Evolutionary conservation across 2,797 vertebrate species (phyloP), one percentile per base, ranked within the genome.

Genomic region (Crenichthys baileyi): DNA sequence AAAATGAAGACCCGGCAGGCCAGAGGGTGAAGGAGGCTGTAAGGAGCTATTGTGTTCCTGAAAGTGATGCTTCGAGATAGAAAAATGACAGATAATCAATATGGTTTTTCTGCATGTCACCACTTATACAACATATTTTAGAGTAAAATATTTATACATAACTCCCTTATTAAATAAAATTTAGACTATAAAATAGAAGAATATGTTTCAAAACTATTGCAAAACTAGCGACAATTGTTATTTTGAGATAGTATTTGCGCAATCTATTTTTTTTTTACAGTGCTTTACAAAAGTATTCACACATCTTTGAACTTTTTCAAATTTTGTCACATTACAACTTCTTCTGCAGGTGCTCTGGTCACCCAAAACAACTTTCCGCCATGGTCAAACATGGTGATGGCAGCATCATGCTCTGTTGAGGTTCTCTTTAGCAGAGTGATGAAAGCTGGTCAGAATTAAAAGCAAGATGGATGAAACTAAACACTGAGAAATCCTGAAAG

Each of bases 1-100:
- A 73, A 76, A 82, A 58, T 82, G 56, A 46, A 58, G 67, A 77
- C 77, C 76, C 48, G 75, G 51, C 41, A 50, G 84, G 79, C 51
- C 79, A 72, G 68, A 86, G 83, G 80, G 80, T 72, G 70, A 41
- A 60, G 63, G 50, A 76, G 63, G 16, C 15, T 44, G 65, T 24
- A n/a, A n/a, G 65, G 39, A 68, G 39, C 22, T n/a, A 24, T 15
- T n/a, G 41, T 26, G 9, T 26, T 26, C 1, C 39, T 68, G 65
- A n/a, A 46, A 68, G 65, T n/a, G 65, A 44, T 46, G 65, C 41
- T 68, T 68, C 46, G 12, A 41, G 20, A 41, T 22, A 24, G 9
- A 22, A 67, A 39, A 39, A 39, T 22, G 18, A 24, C 31, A 39
- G 12, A 41, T 65, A 20, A 39, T 63, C 2, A 9, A 9, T 12